A percentile compares a stretch with the other conserved stretches of the same genome.
Conservation (phyloP, 2,888 invertebrate genomes). For the Encarsia formosa region DNA sequence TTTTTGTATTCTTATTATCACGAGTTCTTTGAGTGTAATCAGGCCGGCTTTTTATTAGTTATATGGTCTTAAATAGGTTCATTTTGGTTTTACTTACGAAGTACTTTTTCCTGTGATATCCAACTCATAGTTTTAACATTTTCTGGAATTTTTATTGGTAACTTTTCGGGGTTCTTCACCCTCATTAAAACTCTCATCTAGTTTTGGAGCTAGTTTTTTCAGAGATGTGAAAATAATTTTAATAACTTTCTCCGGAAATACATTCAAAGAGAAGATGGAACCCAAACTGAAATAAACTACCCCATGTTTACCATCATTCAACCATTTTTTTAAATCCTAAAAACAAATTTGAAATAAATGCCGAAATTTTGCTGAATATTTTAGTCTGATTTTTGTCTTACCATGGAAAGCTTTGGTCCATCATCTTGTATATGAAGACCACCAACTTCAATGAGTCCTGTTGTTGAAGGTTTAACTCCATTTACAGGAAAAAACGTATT, state of each 20-base stretch:
- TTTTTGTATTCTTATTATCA: background rate
- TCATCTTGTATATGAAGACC: constrained; percentile 54
- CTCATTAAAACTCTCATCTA: constrained; percentile 41
- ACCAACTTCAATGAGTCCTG: constrained; percentile 55
- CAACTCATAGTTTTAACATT: constrained; percentile 38
- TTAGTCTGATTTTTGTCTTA: constrained; percentile 22
- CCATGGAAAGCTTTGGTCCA: constrained; percentile 30
- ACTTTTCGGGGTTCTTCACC: constrained; percentile 32
- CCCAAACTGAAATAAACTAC: constrained; percentile 48
- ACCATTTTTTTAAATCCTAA: constrained; percentile 43
- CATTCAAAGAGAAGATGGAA: constrained; percentile 43
- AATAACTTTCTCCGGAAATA: constrained; percentile 34
- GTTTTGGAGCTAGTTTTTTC: constrained; percentile 39
- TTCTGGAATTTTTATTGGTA: constrained; percentile 37
- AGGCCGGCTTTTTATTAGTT: too few species aligned
- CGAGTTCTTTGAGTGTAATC: background rate
- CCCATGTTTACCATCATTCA: constrained; percentile 42
- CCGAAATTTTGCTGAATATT: background rate
- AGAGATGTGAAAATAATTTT: constrained; percentile 37
- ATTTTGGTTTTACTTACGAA: constrained; percentile 34
- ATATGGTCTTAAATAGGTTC: too few species aligned
- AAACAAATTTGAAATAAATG: background rate
- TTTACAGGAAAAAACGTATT: constrained; percentile 55
- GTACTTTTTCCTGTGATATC: constrained; percentile 40
- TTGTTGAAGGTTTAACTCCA: constrained; percentile 49